Evolutionary conservation across 2,797 vertebrate species (phyloP).

Genomic region (Tinamus major): DNA sequence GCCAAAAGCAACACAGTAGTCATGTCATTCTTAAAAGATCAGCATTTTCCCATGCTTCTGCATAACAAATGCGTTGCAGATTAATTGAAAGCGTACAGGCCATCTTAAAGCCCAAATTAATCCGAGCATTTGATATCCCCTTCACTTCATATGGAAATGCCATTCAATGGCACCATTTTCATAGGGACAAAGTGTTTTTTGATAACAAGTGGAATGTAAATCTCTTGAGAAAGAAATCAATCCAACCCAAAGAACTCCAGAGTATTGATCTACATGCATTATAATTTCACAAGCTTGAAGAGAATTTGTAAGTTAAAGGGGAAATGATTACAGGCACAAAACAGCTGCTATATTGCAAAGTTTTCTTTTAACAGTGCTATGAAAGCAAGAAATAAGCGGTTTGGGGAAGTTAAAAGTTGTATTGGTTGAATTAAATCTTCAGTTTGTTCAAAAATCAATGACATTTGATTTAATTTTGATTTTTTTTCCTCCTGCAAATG

Average conservation of each 20-base stretch:
- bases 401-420: constrained; percentile 56
- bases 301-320: constrained; percentile 72
- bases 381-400: constrained; percentile 46
- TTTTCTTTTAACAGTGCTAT: constrained; percentile 56
- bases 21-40: constrained; percentile 73
- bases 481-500: not conserved
- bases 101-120: constrained; percentile 77
- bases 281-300: constrained; percentile 73
- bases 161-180: constrained; percentile 80
- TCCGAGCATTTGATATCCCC: constrained; percentile 80
- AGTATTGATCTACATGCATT: constrained; percentile 75
- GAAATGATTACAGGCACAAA: constrained; percentile 59
- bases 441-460: constrained; percentile 47
- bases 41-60: constrained; percentile 78
- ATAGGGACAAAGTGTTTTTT: constrained; percentile 78
- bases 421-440: constrained; percentile 32
- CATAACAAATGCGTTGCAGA: constrained; percentile 73
- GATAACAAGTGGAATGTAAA: constrained; percentile 79
- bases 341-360: constrained; percentile 40
- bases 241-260: constrained; percentile 73
- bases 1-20: constrained; percentile 74
- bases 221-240: constrained; percentile 81
- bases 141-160: constrained; percentile 82
- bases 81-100: constrained; percentile 73
- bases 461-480: constrained; percentile 20